Percentiles rank a stretch among this genome's conserved stretches.
Evolutionary conservation across 2,888 invertebrate species (phyloP).

Genomic region (Plemyria rubiginata): DNA sequence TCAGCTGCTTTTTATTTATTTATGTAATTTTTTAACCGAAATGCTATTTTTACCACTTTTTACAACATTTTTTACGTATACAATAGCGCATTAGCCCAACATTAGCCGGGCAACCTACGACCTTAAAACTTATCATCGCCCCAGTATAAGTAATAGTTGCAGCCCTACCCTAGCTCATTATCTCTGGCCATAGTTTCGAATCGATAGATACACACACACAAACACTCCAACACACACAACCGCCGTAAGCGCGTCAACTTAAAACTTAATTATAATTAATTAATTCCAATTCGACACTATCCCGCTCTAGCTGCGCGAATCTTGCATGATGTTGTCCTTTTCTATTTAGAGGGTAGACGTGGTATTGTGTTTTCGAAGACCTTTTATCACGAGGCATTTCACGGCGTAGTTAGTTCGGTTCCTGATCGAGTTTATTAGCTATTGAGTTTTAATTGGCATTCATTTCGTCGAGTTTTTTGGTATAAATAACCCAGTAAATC

Average conservation of each 20-base stretch:
- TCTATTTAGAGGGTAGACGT: slow-evolving; percentile 73
- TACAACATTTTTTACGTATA: background rate
- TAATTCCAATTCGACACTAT: slow-evolving; percentile 88
- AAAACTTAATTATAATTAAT: slow-evolving; percentile 94
- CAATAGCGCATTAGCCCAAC: slow-evolving; percentile 37
- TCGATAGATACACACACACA: slow-evolving; percentile 74
- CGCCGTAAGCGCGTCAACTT: slow-evolving; percentile 88
- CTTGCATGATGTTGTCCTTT: slow-evolving; percentile 76
- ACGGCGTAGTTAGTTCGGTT: slow-evolving; percentile 79
- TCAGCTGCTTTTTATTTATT: too few relatives aligned
- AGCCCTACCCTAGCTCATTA: slow-evolving; percentile 79
- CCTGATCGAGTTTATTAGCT: slow-evolving; percentile 80
- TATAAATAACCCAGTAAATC: slow-evolving; percentile 38
- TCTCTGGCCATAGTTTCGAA: slow-evolving; percentile 81
- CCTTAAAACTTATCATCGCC: slow-evolving; percentile 78
- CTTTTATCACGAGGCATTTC: slow-evolving; percentile 82
- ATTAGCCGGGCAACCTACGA: slow-evolving; percentile 55
- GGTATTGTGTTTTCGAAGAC: slow-evolving; percentile 83
- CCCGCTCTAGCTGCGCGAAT: slow-evolving; percentile 69
- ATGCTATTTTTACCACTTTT: too few relatives aligned
- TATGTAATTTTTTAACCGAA: too few relatives aligned
- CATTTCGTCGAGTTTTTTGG: slow-evolving; percentile 54
- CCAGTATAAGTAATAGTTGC: slow-evolving; percentile 44
- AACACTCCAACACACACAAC: slow-evolving; percentile 62
- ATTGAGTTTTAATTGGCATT: slow-evolving; percentile 79